Conservation (phyloP, 2,113 vertebrate genomes). For the Chaetura pelagica region DNA sequence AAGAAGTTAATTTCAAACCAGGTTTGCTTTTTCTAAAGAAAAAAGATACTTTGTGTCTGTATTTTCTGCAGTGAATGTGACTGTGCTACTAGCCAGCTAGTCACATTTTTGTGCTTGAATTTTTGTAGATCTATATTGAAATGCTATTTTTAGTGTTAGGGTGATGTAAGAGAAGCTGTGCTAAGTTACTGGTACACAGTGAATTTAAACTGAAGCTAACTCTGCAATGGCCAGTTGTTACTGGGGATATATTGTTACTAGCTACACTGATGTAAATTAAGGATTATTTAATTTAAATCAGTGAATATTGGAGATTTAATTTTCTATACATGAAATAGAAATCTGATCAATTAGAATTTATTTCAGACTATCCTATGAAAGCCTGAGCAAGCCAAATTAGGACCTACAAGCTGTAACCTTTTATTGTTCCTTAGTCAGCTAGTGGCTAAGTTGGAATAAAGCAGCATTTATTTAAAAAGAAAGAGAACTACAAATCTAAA, state of each 20-base stretch:
- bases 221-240: not conserved
- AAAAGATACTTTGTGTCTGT: not conserved
- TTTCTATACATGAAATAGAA: not conserved
- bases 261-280: not conserved
- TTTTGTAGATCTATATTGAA: not conserved
- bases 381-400: not conserved
- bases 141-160: not conserved
- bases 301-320: not conserved
- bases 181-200: rapidly evolving
- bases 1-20: not conserved
- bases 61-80: not conserved
- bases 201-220: not conserved
- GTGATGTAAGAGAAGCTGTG: not conserved
- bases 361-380: not conserved
- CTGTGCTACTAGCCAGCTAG: not conserved
- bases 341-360: not conserved
- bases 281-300: not conserved
- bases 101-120: not conserved
- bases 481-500: not conserved
- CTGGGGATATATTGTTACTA: not conserved
- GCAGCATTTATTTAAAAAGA: not conserved
- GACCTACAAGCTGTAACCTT: not conserved
- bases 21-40: not conserved
- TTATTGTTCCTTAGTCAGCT: not conserved
- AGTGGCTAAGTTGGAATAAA: not conserved